A percentile compares a stretch with the other conserved stretches of the same genome.
These are phyloP conservation scores for Halcyon badia DNA, from an alignment of 2,797 vertebrate species.

Conservation along the genomic window DNA sequence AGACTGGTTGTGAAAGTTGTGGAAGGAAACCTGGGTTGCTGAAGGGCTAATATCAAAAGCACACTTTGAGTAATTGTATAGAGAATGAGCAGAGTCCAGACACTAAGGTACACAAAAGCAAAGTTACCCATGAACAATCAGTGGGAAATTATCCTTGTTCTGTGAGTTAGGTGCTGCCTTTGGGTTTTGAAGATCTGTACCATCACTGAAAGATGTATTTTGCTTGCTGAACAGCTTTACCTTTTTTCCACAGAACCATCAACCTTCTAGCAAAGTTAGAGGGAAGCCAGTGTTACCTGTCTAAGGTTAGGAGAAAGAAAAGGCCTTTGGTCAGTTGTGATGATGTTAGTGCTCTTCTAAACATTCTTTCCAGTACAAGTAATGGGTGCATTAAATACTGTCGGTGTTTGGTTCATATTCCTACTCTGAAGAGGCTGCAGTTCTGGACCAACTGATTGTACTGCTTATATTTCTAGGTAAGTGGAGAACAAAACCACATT, in stretches of 20 bases:
- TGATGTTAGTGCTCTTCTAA: neutral
- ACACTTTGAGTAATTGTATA: neutral
- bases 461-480: neutral
- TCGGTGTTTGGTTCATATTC: accelerated
- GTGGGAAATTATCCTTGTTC: neutral
- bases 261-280: neutral
- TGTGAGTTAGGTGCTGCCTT: neutral
- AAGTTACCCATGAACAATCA: neutral
- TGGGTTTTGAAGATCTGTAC: neutral
- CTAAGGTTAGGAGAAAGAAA: neutral
- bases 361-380: neutral
- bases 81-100: neutral
- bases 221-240: neutral
- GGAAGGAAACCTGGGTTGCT: neutral
- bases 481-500: neutral
- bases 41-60: neutral
- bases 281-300: neutral
- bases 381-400: neutral
- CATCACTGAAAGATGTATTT: accelerated
- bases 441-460: neutral
- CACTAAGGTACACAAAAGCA: neutral
- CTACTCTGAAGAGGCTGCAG: neutral
- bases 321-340: neutral
- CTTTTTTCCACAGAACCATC: neutral
- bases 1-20: neutral